Conservation (phyloP, 2,113 vertebrate species). For the Coptodon bakossiorum region DNA sequence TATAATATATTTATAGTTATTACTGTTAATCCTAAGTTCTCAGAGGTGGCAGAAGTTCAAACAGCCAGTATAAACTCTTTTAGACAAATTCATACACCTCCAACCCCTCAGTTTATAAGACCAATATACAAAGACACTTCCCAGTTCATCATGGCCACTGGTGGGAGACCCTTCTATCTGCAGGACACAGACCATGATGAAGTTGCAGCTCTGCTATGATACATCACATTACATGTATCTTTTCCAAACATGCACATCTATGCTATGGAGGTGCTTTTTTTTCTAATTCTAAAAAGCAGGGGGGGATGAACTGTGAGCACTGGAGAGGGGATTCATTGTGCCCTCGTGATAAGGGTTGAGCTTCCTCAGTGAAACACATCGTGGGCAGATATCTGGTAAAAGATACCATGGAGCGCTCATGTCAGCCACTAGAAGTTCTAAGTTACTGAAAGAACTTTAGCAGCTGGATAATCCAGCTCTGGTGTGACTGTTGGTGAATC, state of each 20-base stretch:
- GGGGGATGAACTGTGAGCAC: not conserved
- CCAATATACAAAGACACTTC: not conserved
- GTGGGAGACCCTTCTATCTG: constrained; percentile 36
- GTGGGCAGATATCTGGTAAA: constrained; percentile 22
- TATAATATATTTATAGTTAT: not conserved
- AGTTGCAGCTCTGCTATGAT: not conserved
- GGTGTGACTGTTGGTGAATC: constrained; percentile 47
- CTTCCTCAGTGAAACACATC: constrained; percentile 57
- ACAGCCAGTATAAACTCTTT: not conserved
- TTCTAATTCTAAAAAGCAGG: not conserved
- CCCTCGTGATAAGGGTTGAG: constrained; percentile 51
- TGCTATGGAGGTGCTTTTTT: not conserved
- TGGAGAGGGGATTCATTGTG: constrained; percentile 30
- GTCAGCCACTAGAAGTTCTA: constrained; percentile 4
- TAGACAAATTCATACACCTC: not conserved
- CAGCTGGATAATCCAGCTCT: constrained; percentile 20
- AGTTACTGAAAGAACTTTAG: not conserved
- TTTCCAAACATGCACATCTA: constrained; percentile 25
- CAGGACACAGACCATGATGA: constrained; percentile 17
- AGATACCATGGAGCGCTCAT: not conserved
- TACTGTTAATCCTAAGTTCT: not conserved
- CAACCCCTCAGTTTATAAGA: not conserved
- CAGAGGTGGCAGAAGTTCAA: not conserved
- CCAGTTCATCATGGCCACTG: not conserved
- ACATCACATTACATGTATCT: constrained; percentile 2